Conservation (phyloP, 2,888 invertebrate genomes). For the Drosophila nr. medialis region DNA sequence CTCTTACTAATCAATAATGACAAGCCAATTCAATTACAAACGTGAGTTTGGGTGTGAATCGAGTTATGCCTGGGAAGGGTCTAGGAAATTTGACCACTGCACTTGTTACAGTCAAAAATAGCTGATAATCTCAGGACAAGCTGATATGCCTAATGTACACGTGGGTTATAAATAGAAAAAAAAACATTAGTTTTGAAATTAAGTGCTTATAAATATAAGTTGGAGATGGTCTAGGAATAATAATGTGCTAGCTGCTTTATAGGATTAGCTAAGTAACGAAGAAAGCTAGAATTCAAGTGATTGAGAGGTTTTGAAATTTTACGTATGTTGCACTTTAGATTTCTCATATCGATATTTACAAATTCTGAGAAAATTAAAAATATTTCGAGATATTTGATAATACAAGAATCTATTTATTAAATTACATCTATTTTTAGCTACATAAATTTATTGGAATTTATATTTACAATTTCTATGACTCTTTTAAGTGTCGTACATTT, state of each 20-base stretch:
- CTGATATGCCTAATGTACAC: background rate
- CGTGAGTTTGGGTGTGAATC: constrained; percentile 12
- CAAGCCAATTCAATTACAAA: constrained; percentile 52
- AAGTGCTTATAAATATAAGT: background rate
- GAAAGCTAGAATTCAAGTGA: background rate
- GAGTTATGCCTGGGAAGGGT: background rate
- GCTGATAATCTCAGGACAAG: constrained; percentile 11
- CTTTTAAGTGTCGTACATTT: background rate
- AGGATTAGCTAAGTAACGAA: background rate
- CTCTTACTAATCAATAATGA: constrained; percentile 62
- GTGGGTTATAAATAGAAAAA: background rate
- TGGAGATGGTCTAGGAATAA: background rate
- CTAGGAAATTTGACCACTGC: background rate
- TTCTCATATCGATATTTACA: background rate
- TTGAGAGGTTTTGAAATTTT: background rate
- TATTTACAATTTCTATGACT: background rate
- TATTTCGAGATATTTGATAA: background rate
- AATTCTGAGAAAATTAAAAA: background rate
- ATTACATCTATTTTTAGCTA: background rate
- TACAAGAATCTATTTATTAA: background rate
- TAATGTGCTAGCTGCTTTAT: background rate
- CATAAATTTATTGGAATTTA: background rate
- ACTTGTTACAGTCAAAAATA: constrained; percentile 19
- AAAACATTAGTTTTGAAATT: background rate
- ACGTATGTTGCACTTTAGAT: background rate